Conservation (phyloP, 92 coral and sea anemone species). For the Palythoa caribaeorum region DNA sequence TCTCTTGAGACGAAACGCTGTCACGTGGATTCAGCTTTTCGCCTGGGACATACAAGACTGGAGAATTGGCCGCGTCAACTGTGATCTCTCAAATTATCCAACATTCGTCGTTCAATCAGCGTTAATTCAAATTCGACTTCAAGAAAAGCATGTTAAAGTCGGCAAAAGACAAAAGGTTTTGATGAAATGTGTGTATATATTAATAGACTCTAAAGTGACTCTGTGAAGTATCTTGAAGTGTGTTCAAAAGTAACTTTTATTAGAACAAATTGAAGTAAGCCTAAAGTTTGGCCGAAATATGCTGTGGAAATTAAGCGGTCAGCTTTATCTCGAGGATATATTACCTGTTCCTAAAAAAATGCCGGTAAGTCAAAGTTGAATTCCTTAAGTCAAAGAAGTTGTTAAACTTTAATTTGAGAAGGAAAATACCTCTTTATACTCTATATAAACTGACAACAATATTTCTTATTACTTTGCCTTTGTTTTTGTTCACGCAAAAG, state of each 20-base stretch:
- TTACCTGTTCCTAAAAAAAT: slow-evolving; percentile 32
- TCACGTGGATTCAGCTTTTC: background rate
- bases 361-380: slow-evolving; percentile 25
- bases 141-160: background rate
- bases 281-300: background rate
- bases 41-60: background rate
- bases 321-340: slow-evolving; percentile 30
- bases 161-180: background rate
- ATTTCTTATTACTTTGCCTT: background rate
- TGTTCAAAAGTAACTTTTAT: background rate
- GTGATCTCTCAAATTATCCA: background rate
- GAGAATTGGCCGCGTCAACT: background rate
- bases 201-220: background rate
- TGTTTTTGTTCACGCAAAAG: background rate
- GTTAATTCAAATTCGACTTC: background rate
- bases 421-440: background rate
- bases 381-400: background rate
- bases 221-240: background rate
- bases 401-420: background rate
- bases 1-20: background rate
- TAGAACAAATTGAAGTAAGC: background rate
- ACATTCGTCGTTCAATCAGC: background rate
- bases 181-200: background rate
- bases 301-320: slow-evolving; percentile 27
- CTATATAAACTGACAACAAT: background rate